Percentiles rank a stretch among this genome's conserved stretches.
phyloP scores from a whole-genome alignment of 1,140 invertebrate species.

The Phenacoccus solenopsis region DNA sequence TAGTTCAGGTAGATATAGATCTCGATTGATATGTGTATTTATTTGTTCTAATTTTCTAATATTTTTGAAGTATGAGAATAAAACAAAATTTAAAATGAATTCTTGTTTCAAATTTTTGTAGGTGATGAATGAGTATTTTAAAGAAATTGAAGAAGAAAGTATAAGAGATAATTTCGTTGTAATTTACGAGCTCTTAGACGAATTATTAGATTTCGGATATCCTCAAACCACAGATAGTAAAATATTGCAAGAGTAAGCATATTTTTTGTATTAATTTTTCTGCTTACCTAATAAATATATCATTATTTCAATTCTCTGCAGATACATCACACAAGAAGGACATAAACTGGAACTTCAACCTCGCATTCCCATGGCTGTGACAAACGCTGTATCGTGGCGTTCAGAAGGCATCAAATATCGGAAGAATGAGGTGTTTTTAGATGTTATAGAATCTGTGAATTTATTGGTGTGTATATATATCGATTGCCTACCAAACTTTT shows the following conservation, averaged over 20 bases:
- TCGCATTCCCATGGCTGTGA: conserved; percentile 96
- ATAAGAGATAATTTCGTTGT: conserved; percentile 99
- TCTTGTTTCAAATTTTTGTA: conserved; percentile 24
- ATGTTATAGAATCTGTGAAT: conserved; percentile 99
- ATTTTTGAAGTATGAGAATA: not conserved
- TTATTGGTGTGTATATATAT: conserved; percentile 51
- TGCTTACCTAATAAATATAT: too few relatives aligned
- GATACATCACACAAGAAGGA: conserved; percentile 88
- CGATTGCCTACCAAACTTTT: not conserved
- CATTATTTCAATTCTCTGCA: too few relatives aligned
- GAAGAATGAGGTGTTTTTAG: conserved; percentile 99
- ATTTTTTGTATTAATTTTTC: too few relatives aligned
- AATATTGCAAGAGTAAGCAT: conserved; percentile 85
- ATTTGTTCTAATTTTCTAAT: too few relatives aligned
- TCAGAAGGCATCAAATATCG: conserved; percentile 98
- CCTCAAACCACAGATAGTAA: conserved; percentile 99
- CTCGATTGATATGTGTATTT: not conserved
- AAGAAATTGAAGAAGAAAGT: conserved; percentile 97
- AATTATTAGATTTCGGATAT: conserved; percentile 98
- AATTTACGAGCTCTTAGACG: conserved; percentile 96
- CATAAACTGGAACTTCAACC: conserved; percentile 96
- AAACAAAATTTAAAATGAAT: too few relatives aligned
- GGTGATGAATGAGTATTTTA: conserved; percentile 98
- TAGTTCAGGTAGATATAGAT: conserved; percentile 55
- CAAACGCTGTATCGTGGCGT: conserved; percentile 98